Conservation (phyloP, 1,140 invertebrate species). For the Sitophilus oryzae region DNA sequence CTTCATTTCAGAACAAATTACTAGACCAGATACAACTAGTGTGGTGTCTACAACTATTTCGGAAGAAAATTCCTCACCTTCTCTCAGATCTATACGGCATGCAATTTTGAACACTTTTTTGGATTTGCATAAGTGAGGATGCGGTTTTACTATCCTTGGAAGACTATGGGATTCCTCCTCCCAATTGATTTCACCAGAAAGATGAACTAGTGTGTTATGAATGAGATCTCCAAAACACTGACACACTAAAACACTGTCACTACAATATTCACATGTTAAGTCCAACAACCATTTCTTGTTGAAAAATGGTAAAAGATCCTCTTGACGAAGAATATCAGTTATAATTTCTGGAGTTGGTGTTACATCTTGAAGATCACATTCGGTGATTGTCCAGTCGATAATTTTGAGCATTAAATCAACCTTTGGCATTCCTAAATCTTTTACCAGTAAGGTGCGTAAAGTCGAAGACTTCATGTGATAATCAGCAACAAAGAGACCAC, state of each 20-base stretch:
- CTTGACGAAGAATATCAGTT: constrained; percentile 43
- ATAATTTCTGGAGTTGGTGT: constrained; percentile 41
- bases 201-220: constrained; percentile 13
- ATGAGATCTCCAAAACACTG: constrained; percentile 18
- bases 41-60: constrained; percentile 21
- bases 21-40: constrained; percentile 26
- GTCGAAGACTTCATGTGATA: constrained; percentile 46
- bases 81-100: constrained; percentile 23
- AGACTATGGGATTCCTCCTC: not conserved
- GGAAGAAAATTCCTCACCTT: constrained; percentile 20
- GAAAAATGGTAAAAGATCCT: constrained; percentile 31
- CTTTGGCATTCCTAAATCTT: constrained; percentile 46
- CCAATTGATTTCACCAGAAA: constrained; percentile 14
- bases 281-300: constrained; percentile 16
- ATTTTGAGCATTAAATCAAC: constrained; percentile 46
- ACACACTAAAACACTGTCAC: constrained; percentile 11
- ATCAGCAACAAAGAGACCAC: constrained; percentile 45
- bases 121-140: constrained; percentile 21
- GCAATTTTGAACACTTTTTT: constrained; percentile 31
- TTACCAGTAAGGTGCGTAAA: constrained; percentile 45
- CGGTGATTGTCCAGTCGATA: constrained; percentile 48
- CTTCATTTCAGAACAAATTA: constrained; percentile 27
- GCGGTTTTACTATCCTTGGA: constrained; percentile 10
- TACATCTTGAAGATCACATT: constrained; percentile 45
- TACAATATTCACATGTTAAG: constrained; percentile 21